Evolutionary conservation across 2,888 invertebrate genomes (phyloP).

Genomic region (Drosophila stalkeri): DNA sequence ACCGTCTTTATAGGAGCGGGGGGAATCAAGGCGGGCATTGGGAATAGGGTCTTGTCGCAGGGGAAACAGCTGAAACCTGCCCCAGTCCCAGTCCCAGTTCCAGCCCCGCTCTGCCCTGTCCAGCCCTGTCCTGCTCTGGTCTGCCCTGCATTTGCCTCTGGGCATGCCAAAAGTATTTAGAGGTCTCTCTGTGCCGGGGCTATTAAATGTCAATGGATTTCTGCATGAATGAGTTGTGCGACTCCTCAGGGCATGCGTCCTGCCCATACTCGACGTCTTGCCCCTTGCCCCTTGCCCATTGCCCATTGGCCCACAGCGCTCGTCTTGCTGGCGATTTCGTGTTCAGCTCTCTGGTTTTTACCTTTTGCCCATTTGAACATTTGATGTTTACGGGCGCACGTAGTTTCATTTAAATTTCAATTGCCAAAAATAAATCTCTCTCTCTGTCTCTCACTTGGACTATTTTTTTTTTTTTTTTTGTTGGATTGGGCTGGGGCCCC

Average conservation of each 20-base stretch:
- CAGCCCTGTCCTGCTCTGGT: conserved; percentile 2
- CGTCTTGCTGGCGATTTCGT: background rate
- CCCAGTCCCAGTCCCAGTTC: background rate
- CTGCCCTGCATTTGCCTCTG: conserved; percentile 26
- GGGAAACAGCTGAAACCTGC: conserved; percentile 44
- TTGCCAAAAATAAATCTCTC: conserved; percentile 73
- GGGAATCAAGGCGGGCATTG: background rate
- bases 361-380: conserved; percentile 54
- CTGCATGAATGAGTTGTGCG: conserved; percentile 77
- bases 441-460: background rate
- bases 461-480: background rate
- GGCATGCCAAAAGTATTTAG: conserved; percentile 49
- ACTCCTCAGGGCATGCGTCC: conserved; percentile 41
- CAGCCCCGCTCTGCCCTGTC: conserved; percentile 5
- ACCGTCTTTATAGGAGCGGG: background rate
- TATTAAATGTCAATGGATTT: conserved; percentile 83
- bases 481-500: background rate
- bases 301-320: background rate
- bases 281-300: background rate
- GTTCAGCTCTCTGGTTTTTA: conserved; percentile 25
- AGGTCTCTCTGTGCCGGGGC: conserved; percentile 45
- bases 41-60: conserved; percentile 21
- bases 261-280: no score
- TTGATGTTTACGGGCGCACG: conserved; percentile 62
- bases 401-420: conserved; percentile 79